Evolutionary conservation across 2,888 invertebrate genomes (phyloP), one percentile per base, ranked within the genome.

Genomic region (Drepana falcataria): DNA sequence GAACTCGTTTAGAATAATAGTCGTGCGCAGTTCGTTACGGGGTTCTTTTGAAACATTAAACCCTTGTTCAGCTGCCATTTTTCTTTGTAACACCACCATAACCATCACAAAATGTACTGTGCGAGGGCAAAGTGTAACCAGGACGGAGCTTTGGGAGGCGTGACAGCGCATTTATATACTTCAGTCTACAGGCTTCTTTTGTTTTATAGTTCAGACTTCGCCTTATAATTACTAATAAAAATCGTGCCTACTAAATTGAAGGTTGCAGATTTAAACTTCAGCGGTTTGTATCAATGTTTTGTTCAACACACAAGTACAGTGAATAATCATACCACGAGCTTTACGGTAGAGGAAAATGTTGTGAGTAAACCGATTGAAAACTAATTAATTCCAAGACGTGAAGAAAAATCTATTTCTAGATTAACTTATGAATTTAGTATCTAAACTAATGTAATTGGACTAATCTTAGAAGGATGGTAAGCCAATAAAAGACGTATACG

Each of bases 11-110:
- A 59, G 62, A 65, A 67, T 60, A 65, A 44, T 54, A 59, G 40
- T 52, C 57, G 56, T 57, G 59, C 52, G 65, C 63, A 64, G 66
- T 71, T 71, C 64, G 65, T 64, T 73, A 72, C 69, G 68, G 66
- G 70, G 73, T 65, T 71, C 69, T 73, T 70, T 77, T 74, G 73
- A 70, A 76, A 77, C 65, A 71, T 69, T 69, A 77, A 68, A 71
- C 72, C 68, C 64, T 71, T 70, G 71, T 74, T 67, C 65, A 63
- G 57, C 62, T 57, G 64, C 67, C 65, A 66, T 71, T 70, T 67
- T 68, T 63, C 62, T 66, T 65, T 64, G 61, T 58, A 57, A 53
- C 49, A 57, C 55, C 51, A 51, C 56, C 51, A 58, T 63, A 60
- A 60, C 60, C 61, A 53, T 53, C 35, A 40, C 54, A 56, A 56